Evolutionary conservation across 1,140 invertebrate species (phyloP), one percentile per base, ranked within the genome.

Genomic region (Anthonomus grandis): DNA sequence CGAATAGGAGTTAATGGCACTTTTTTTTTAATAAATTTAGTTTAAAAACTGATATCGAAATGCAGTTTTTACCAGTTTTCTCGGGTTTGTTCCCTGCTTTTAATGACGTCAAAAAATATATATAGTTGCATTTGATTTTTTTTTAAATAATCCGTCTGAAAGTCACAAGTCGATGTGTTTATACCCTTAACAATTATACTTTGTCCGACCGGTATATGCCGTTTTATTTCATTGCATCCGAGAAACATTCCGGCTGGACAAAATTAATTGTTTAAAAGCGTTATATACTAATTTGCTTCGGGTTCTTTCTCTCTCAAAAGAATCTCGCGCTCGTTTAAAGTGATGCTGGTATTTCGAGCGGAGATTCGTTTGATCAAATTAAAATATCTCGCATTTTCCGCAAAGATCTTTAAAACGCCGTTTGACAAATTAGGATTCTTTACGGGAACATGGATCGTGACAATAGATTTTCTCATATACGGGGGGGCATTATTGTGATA

Each of bases 371-470:
- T 41, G 38, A 41, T 41, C 10, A 17, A 41, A 41, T 41, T 41
- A 17, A 41, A 41, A 41, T 41, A 13, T 41, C 15, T 41, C 4
- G 38, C n/a, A 41, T 41, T 12, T 41, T 17, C 9, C 38, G 27
- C n/a, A 31, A 31, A 31, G 6, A n/a, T 31, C 38, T 41, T 17
- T 41, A 41, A 41, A n/a, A 41, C 17, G 1, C 38, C 9, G 38
- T 41, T 41, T 13, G n/a, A 41, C 38, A 41, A 41, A 41, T 41
- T 41, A 13, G 18, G 18, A 41, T 41, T 41, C 38, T 41, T 41
- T 41, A 17, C 12, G 12, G 38, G 38, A 41, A 41, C 8, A 17
- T 17, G 38, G 38, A 2, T n/a, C 9, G 38, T 41, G 31, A 34
- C 13, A 34, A 10, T 34, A 10, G 15, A 34, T 34, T 34, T 34